Evolutionary conservation across 2,113 vertebrate genomes (phyloP), one percentile per base, ranked within the genome.

Genomic region (Ardeotis arabs): DNA sequence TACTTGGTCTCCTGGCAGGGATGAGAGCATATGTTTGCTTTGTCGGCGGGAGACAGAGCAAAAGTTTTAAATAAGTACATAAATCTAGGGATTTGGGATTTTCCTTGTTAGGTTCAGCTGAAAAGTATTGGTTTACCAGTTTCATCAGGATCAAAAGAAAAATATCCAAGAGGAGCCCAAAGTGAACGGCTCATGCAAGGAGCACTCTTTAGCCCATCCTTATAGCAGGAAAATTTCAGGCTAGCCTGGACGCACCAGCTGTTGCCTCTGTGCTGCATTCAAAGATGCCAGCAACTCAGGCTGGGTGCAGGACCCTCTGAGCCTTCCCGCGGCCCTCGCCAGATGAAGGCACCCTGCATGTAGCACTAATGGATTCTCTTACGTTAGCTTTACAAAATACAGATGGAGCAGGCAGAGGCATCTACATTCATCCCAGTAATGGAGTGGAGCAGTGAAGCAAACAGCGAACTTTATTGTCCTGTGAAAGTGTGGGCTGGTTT

Each of bases 281-380:
- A 45, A 47, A 74, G 25, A 21, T 72, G 29, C 16, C 14, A 19
- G 39, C 70, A 82, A 52, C 31, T 87, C 31, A 41, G 44, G 25
- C 75, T 86, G 75, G 17, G 27, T 78, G 20, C 31, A 27, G 60
- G 59, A 24, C 31, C 17, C 14, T 83, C 45, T 6, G 22, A 60
- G 45, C 29, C 53, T 84, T 63, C 27, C n/a, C 0, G 0, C 4
- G 1, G 16, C 55, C 75, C 50, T 84, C 1, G 2, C 37, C 24
- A 17, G 20, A 9, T 47, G 37, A 83, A 73, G 35, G 16, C 64
- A 58, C 37, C 16, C 3, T 35, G 53, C 27, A 35, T 0, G 1
- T 47, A 52, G 49, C 35, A 8, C 37, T 49, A 59, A 44, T 66
- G 64, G 27, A 8, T 74, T 73, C 60, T 56, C 25, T 78, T 64